These are phyloP conservation scores for Anguilla obscura DNA, from an alignment of 2,797 vertebrate species.

Conservation along the genomic window DNA sequence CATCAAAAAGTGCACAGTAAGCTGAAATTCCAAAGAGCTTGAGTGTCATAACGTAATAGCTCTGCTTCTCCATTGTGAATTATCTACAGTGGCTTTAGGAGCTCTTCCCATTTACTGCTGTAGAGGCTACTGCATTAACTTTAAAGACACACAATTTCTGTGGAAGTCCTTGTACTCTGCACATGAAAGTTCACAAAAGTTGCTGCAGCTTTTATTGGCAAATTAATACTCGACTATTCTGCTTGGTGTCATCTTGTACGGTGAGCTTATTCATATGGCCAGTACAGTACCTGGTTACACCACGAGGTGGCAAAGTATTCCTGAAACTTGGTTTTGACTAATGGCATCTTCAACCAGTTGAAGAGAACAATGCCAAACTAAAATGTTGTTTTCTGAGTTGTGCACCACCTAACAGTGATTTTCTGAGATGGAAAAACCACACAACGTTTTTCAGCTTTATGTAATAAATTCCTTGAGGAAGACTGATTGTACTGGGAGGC, in stretches of 20 bases:
- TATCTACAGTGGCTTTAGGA: too few relatives aligned
- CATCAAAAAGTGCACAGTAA: background rate
- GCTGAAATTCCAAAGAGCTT: background rate
- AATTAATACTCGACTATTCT: background rate
- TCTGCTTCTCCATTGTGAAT: too few relatives aligned
- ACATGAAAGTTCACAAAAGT: background rate
- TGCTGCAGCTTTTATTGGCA: background rate
- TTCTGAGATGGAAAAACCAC: background rate
- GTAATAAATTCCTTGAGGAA: background rate
- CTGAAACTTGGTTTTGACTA: background rate
- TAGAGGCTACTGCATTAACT: background rate
- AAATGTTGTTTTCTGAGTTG: background rate
- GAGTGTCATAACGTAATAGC: background rate
- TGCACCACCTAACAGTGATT: background rate
- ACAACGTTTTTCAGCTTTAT: background rate
- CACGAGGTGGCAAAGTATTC: slow-evolving; percentile 13
- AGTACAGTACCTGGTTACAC: background rate
- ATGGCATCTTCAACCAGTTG: background rate
- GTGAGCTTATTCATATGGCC: background rate
- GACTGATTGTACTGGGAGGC: background rate
- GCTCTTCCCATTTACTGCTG: background rate
- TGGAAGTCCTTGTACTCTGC: background rate
- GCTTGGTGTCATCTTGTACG: background rate
- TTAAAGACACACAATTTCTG: background rate
- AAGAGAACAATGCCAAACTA: too few relatives aligned